Base-by-base conservation (phyloP, 2,888 invertebrate species). In the Homarus gammarus region DNA sequence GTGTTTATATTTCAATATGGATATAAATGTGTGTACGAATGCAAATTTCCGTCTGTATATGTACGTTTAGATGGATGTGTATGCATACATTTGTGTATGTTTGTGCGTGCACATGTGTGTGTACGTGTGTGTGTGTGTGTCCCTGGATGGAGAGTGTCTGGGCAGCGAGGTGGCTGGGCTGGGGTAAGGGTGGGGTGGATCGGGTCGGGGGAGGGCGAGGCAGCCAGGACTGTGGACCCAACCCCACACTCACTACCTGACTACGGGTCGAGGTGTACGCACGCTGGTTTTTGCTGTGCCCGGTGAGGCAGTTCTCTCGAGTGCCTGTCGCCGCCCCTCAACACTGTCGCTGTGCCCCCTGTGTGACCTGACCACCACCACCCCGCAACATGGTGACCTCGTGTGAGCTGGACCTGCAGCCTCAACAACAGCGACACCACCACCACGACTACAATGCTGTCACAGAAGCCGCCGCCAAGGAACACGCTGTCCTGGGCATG, bases 341-440 rank as follows among this genome's bases (percentile, higher is more conserved):
- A 33, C 70, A 31, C 49, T 51, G 27, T 77, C 61, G n/a, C 78
- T 40, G 38, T 56, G 36, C 56, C 31, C 27, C 38, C 40, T 36
- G 68, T 33, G 31, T 70, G 49, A 40, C 40, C 27, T 40, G 33
- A 36, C 40, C 64, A 15, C 83, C 68, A n/a, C 33, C 40, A 33
- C 18, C 33, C 31, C 38, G 36, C 75, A 68, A 56, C 82, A 91
- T 91, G 91, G 91, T 91, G 87, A 90, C 91, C 82, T 91, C 91
- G 27, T 91, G 91, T 85, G 91, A 91, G 70, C 15, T 90, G 70
- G 91, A 91, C 40, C 73, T 91, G 5, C 91, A 91, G 44, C 86
- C 81, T 27, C 91, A 87, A 36, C 89, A 89, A 33, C 86, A 91
- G 81, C 90, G 79, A 36, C 91, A 85, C 31, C 90, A 90, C 38